Evolutionary conservation across 2,888 invertebrate genomes (phyloP).

Genomic region (Drosophila paracracens): DNA sequence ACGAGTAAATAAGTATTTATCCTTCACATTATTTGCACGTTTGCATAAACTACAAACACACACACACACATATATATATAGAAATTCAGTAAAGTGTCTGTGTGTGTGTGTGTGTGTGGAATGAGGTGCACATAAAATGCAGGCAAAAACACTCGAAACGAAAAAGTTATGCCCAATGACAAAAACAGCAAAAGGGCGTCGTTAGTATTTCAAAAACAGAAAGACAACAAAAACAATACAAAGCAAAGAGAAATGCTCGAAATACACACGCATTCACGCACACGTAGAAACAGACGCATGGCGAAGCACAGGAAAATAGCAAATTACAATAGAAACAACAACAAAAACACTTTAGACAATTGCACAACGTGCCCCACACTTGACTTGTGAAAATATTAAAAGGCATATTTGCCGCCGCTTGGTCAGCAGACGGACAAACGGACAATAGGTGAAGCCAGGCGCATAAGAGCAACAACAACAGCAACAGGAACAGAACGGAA

Average conservation of each 20-base stretch:
- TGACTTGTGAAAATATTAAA: conserved; percentile 69
- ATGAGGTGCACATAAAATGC: conserved; percentile 67
- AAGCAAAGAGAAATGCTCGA: conserved; percentile 26
- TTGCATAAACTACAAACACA: not conserved
- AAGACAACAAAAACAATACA: conserved; percentile 36
- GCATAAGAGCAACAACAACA: conserved; percentile 5
- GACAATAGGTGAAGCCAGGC: conserved; percentile 30
- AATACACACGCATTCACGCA: conserved; percentile 11
- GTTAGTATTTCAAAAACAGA: conserved; percentile 81
- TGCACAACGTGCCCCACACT: conserved; percentile 53
- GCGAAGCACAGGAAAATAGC: conserved; percentile 29
- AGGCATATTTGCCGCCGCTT: conserved; percentile 72
- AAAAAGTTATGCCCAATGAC: conserved; percentile 69
- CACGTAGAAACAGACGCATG: conserved; percentile 6
- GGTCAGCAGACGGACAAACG: conserved; percentile 59
- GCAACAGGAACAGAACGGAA: conserved; percentile 59
- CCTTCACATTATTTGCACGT: conserved; percentile 27
- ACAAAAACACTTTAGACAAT: conserved; percentile 52
- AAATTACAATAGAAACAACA: conserved; percentile 44
- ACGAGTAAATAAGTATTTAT: conserved; percentile 4
- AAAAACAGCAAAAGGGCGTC: conserved; percentile 78
- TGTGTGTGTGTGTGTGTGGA: conserved; percentile 2
- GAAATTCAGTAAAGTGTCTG: not conserved
- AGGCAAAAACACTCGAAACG: conserved; percentile 73
- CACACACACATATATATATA: not conserved